phyloP scores from a whole-genome alignment of 2,113 vertebrate genomes.

The Abramis brama region DNA sequence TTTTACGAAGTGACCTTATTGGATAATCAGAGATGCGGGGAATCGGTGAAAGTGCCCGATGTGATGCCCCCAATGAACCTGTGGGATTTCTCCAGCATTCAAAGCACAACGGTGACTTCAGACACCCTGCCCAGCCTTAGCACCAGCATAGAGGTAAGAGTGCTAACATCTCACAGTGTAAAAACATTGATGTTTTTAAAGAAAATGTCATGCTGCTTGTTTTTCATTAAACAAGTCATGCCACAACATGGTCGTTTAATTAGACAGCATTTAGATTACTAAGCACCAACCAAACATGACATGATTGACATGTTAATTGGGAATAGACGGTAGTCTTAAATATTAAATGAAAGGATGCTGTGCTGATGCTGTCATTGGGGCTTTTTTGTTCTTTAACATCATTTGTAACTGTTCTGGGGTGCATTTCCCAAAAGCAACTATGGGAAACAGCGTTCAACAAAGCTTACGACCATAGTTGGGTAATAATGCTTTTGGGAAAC shows the following conservation, averaged over 20 bases:
- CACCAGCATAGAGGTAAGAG: slow-evolving; percentile 88
- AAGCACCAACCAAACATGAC: not conserved
- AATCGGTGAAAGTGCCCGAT: slow-evolving; percentile 79
- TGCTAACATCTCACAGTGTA: not conserved
- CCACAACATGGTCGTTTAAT: not conserved
- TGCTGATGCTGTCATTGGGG: no score
- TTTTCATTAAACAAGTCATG: not conserved
- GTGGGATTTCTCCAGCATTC: slow-evolving; percentile 95
- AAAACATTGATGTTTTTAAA: not conserved
- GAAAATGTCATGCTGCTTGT: not conserved
- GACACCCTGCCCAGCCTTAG: slow-evolving; percentile 93
- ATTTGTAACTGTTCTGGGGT: slow-evolving; percentile 13
- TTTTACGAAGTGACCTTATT: slow-evolving; percentile 99
- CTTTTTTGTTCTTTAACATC: not conserved
- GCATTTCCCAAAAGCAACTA: not conserved
- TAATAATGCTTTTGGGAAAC: no score
- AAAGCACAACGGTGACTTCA: slow-evolving; percentile 89
- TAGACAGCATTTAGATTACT: not conserved
- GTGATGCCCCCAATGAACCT: slow-evolving; percentile 83
- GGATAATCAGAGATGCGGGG: slow-evolving; percentile 89
- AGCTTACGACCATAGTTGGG: no score
- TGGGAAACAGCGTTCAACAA: not conserved
- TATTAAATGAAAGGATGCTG: no score
- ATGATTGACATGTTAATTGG: not conserved
- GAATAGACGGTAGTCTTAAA: not conserved